These are phyloP conservation scores for Pseudococcus longispinus DNA, from an alignment of 2,888 invertebrate species.

Conservation along the genomic window DNA sequence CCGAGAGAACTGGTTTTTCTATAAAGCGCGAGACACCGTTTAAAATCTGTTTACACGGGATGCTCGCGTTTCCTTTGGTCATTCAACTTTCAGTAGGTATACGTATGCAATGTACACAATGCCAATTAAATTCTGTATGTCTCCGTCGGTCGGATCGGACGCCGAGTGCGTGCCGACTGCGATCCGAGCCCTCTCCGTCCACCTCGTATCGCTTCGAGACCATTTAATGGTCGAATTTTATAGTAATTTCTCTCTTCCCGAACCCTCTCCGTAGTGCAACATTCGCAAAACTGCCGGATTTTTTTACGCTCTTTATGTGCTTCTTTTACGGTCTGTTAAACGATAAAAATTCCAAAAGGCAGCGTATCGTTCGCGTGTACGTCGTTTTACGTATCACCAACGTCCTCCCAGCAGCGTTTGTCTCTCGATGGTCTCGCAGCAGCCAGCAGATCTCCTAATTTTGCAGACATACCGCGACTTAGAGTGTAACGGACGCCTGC, in stretches of 20 bases:
- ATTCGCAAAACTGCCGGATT: neutral
- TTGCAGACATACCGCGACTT: neutral
- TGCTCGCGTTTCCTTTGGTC: slow-evolving; percentile 54
- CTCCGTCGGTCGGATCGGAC: neutral
- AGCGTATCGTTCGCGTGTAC: neutral
- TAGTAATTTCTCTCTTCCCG: slow-evolving; percentile 13
- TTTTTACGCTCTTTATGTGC: neutral
- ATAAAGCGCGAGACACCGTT: slow-evolving; percentile 49
- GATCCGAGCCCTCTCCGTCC: neutral
- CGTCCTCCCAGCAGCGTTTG: neutral
- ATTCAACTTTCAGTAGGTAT: slow-evolving; percentile 47
- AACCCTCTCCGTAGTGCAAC: neutral
- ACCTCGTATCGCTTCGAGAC: neutral
- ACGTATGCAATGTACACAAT: neutral
- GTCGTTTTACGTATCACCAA: neutral
- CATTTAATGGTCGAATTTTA: slow-evolving; percentile 36
- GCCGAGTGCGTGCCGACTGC: neutral
- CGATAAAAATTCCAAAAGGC: slow-evolving; percentile 14
- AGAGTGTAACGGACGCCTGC: neutral
- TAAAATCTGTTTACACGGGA: slow-evolving; percentile 46
- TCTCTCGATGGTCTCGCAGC: too few relatives aligned
- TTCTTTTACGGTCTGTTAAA: slow-evolving; percentile 16
- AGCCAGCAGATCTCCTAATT: neutral
- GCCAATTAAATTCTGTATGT: slow-evolving; percentile 36
- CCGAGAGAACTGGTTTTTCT: slow-evolving; percentile 44